These are phyloP conservation scores for Pseudochirops corinnae DNA, from an alignment of 2,797 vertebrate species.

Conservation along the genomic window DNA sequence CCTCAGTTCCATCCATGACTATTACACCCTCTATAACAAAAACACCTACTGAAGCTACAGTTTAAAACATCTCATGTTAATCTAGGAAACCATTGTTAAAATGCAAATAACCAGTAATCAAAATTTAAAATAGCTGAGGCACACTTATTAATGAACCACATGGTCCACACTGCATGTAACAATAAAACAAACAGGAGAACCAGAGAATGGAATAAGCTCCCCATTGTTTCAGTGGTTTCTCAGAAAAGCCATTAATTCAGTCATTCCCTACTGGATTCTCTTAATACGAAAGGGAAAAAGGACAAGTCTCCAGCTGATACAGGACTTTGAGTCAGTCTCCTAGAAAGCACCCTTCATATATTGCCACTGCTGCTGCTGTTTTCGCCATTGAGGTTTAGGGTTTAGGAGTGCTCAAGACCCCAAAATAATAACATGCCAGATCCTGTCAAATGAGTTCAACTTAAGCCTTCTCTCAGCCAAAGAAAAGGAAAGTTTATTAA, in stretches of 20 bases:
- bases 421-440: too few relatives aligned
- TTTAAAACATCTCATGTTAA: not conserved
- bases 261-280: not conserved
- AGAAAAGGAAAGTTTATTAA: too few relatives aligned
- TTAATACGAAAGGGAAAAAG: not conserved
- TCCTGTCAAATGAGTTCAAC: too few relatives aligned
- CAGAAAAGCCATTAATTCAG: not conserved
- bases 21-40: not conserved
- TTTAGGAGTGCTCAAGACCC: too few relatives aligned
- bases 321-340: not conserved
- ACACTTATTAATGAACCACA: not conserved
- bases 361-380: not conserved
- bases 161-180: not conserved
- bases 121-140: not conserved
- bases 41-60: not conserved
- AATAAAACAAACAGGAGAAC: not conserved
- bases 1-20: not conserved
- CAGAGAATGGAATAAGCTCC: not conserved
- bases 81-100: not conserved
- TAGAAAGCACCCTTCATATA: not conserved
- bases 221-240: not conserved
- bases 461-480: too few relatives aligned
- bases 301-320: not conserved
- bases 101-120: not conserved
- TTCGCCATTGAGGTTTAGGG: too few relatives aligned